These are phyloP conservation scores for Bellardia bayeri DNA, from an alignment of 2,888 invertebrate species.

Conservation along the genomic window DNA sequence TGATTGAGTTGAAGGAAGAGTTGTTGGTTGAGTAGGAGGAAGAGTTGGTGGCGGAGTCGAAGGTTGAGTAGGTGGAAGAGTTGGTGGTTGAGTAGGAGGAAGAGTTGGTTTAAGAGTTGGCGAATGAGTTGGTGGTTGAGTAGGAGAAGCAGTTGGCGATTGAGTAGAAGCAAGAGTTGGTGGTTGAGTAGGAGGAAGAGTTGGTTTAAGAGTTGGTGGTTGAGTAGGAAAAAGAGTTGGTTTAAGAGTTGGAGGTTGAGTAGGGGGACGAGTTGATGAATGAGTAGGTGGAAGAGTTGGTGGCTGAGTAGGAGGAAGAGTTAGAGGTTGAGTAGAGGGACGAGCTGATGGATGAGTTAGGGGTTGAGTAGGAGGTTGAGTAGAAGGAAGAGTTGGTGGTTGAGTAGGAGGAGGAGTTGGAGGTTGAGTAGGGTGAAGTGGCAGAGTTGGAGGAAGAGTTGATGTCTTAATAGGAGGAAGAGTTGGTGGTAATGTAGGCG, in stretches of 20 bases:
- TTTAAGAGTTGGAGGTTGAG: constrained; percentile 24
- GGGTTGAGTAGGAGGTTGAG: constrained; percentile 18
- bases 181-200: constrained; percentile 9
- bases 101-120: constrained; percentile 12
- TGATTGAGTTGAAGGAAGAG: neutral
- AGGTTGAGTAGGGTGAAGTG: constrained; percentile 39
- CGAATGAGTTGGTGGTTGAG: neutral
- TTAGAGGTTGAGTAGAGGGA: neutral
- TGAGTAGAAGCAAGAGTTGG: constrained; percentile 46
- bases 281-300: neutral
- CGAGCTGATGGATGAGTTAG: no score
- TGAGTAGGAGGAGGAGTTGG: constrained; percentile 45
- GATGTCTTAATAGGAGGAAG: constrained; percentile 8
- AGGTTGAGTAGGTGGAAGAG: constrained; percentile 4
- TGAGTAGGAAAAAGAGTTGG: constrained; percentile 34
- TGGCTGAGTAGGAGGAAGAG: neutral
- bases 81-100: constrained; percentile 47
- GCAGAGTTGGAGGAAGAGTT: constrained; percentile 24
- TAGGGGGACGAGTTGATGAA: constrained; percentile 27
- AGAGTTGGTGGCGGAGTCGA: constrained; percentile 42
- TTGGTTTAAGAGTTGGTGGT: constrained; percentile 42
- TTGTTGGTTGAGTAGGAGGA: constrained; percentile 35
- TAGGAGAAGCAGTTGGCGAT: constrained; percentile 33
- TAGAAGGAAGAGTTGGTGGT: constrained; percentile 20
- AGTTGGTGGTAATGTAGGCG: constrained; percentile 47